phyloP scores from a whole-genome alignment of 2,888 invertebrate genomes.

The Drosophila maculinotata region DNA sequence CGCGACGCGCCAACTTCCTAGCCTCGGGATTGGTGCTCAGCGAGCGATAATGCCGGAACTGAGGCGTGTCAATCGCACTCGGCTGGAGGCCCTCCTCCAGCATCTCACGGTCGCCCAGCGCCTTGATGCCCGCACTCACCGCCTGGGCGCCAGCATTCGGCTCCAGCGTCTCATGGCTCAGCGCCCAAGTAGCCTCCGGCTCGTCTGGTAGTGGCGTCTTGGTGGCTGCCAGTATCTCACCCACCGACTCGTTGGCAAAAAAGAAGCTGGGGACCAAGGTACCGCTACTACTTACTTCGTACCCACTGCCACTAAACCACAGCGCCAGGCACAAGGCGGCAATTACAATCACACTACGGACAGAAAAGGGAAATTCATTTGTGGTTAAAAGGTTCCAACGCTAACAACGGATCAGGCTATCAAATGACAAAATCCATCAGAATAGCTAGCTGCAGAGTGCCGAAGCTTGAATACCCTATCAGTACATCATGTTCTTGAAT shows the following conservation, averaged over 20 bases:
- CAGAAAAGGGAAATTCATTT: conserved; percentile 52
- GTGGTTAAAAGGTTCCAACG: conserved; percentile 34
- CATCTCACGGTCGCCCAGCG: conserved; percentile 86
- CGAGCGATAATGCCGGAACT: conserved; percentile 90
- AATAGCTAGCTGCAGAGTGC: not conserved
- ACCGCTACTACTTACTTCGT: conserved; percentile 17
- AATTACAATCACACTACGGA: conserved; percentile 73
- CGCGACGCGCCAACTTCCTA: conserved; percentile 88
- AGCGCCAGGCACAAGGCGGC: conserved; percentile 70
- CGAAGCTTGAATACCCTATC: not conserved
- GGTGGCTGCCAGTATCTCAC: conserved; percentile 39
- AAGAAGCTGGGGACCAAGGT: conserved; percentile 52
- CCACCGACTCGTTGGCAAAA: conserved; percentile 52
- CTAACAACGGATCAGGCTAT: conserved; percentile 29
- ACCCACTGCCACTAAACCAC: conserved; percentile 60
- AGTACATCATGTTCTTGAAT: not conserved
- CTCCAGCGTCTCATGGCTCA: conserved; percentile 49
- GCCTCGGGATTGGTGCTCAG: conserved; percentile 88
- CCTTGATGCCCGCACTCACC: conserved; percentile 86
- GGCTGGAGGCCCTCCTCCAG: conserved; percentile 86
- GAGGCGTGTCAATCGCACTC: conserved; percentile 87
- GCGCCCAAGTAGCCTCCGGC: conserved; percentile 69
- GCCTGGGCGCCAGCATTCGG: conserved; percentile 84
- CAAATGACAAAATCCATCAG: conserved; percentile 13
- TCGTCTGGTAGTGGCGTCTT: conserved; percentile 75